Conservation (phyloP, 2,888 invertebrate species). For the Trissolcus brochymenae region DNA sequence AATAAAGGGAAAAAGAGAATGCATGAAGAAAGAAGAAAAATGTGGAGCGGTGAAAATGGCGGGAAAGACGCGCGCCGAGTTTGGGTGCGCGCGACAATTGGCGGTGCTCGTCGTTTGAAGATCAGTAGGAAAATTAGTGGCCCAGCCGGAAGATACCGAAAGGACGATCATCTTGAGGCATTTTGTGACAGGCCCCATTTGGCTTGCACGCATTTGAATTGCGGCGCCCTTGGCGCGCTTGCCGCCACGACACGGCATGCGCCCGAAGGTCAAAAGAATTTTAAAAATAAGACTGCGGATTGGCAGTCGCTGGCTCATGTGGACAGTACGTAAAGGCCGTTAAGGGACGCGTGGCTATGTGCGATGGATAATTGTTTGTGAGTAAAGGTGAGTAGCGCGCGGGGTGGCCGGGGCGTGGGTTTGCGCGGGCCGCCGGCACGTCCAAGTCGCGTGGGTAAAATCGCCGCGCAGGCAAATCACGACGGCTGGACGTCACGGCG, state of each 20-base stretch:
- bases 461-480: neutral
- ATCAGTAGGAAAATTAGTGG: too few relatives aligned
- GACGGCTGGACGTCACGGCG: too few relatives aligned
- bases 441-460: neutral
- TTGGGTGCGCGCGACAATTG: too few relatives aligned
- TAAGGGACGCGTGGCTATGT: slow-evolving; percentile 88
- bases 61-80: too few relatives aligned
- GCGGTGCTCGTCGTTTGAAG: too few relatives aligned
- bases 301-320: slow-evolving; percentile 80
- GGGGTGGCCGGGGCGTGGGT: neutral
- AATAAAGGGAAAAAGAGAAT: too few relatives aligned
- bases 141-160: too few relatives aligned
- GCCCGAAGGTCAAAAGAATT: slow-evolving; percentile 76
- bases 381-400: slow-evolving; percentile 82
- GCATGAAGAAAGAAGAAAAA: too few relatives aligned
- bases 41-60: too few relatives aligned
- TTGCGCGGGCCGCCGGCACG: slow-evolving; percentile 1
- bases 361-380: slow-evolving; percentile 85
- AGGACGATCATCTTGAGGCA: neutral
- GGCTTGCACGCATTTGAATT: slow-evolving; percentile 65
- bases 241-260: slow-evolving; percentile 69
- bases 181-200: neutral
- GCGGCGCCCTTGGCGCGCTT: slow-evolving; percentile 70
- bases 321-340: slow-evolving; percentile 78
- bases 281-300: slow-evolving; percentile 75